Evolutionary conservation across 2,113 vertebrate species (phyloP), one percentile per base, ranked within the genome.

Genomic region (Rhipidura dahli): DNA sequence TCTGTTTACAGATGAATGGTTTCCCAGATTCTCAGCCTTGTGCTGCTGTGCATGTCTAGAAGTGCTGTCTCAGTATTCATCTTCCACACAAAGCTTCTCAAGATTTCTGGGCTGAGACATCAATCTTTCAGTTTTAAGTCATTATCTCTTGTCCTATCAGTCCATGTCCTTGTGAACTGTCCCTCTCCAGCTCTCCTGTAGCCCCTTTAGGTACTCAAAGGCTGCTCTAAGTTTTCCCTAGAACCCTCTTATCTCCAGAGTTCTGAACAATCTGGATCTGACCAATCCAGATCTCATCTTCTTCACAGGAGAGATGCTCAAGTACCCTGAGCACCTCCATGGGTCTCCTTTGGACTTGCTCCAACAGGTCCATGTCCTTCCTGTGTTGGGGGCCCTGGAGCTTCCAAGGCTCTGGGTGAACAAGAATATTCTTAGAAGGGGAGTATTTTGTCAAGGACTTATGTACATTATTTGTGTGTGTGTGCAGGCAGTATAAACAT

Each of bases 331-430:
- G n/a, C 45, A 15, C 14, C 60, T 21, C 21, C 44, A 30, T 21
- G 37, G 37, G 15, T 44, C 33, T 44, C 23, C 45, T 73, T 44
- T 39, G 53, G 45, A 39, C 13, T 30, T 9, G 8, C 14, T 72
- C 37, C 44, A 44, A 9, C 23, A 66, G 39, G 6, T 53, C 53
- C 69, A 47, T 8, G 39, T 9, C 45, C 39, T 68, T 53, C 53
- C 14, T 13, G 0, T 7, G 13, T 0, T 53, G 53, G 16, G 20
- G 23, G 1, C 10, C 40, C 16, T 9, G 21, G 13, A 30, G 28
- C 11, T 72, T 35, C 33, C 22, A 35, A 68, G 33, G 13, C 30
- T 71, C 23, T 75, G 56, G 20, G 18, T 76, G 47, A 45, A 35
- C 18, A 51, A 59, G 19, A 19, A 4, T 51, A 2, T 54, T 89